phyloP scores from a whole-genome alignment of 2,113 vertebrate species.

The Rhineura floridana region DNA sequence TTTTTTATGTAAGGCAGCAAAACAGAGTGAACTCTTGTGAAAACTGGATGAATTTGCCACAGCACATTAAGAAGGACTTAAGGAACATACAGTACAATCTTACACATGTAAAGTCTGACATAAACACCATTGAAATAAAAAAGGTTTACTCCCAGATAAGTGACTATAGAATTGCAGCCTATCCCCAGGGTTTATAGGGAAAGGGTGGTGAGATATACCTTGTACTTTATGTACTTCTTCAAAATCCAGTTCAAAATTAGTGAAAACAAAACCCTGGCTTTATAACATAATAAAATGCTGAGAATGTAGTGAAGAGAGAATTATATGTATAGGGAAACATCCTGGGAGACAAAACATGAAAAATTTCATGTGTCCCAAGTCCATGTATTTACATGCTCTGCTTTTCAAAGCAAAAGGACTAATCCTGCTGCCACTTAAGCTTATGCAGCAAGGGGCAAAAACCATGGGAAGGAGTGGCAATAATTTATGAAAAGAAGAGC shows the following conservation, averaged over 20 bases:
- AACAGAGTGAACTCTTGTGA: background rate
- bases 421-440: background rate
- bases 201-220: background rate
- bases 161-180: no score
- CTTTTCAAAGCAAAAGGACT: background rate
- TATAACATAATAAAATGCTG: background rate
- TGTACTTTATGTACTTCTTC: background rate
- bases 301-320: background rate
- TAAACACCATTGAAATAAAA: no score
- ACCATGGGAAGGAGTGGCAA: background rate
- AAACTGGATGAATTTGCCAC: background rate
- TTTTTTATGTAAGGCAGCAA: background rate
- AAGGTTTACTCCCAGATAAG: no score
- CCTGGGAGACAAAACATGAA: background rate
- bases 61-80: background rate
- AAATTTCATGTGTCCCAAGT: background rate
- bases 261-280: background rate
- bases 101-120: no score
- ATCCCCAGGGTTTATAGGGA: no score
- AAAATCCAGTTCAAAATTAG: background rate
- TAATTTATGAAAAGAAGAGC: background rate
- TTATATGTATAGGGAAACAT: background rate
- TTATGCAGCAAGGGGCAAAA: background rate
- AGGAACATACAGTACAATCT: background rate
- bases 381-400: background rate